Percentiles rank a stretch among this genome's conserved stretches.
Evolutionary conservation across 2,797 vertebrate species (phyloP).

Genomic region (Lates japonicus): DNA sequence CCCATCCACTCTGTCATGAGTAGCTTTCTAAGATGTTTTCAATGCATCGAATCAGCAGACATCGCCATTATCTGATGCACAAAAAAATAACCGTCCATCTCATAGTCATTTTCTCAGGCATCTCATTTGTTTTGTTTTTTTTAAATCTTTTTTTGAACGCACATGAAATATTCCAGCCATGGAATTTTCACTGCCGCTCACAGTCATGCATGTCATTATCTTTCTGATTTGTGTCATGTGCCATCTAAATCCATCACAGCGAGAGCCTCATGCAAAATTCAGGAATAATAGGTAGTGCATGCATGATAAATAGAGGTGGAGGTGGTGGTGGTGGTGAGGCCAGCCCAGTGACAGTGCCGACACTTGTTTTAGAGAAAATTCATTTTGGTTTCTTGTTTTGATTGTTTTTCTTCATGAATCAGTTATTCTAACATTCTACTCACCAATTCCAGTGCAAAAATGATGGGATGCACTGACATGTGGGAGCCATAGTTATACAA

Average conservation of each 20-base stretch:
- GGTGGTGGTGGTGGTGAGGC: neutral
- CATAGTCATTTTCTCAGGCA: slow-evolving; percentile 20
- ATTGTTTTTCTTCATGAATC: neutral
- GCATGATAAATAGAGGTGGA: slow-evolving; percentile 17
- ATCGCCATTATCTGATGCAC: neutral
- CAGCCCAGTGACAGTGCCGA: neutral
- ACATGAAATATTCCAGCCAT: slow-evolving; percentile 13
- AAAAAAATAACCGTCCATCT: slow-evolving; percentile 2
- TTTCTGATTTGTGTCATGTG: slow-evolving; percentile 37
- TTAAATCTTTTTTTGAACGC: neutral
- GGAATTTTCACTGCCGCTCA: slow-evolving; percentile 4
- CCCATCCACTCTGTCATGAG: slow-evolving; percentile 3
- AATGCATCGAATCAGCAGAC: neutral
- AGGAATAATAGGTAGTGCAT: slow-evolving; percentile 18
- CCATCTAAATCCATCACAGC: slow-evolving; percentile 27
- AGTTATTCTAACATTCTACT: neutral
- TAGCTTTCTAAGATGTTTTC: slow-evolving; percentile 2
- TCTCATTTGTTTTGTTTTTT: neutral
- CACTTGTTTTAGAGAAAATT: neutral
- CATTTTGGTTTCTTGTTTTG: neutral
- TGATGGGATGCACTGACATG: neutral
- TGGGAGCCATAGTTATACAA: neutral
- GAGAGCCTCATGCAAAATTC: slow-evolving; percentile 46
- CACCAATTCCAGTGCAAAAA: neutral
- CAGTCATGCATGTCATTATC: slow-evolving; percentile 37